Percentiles rank a stretch among this genome's conserved stretches.
phyloP scores from a whole-genome alignment of 2,797 vertebrate species.

The Pangasius macronema region DNA sequence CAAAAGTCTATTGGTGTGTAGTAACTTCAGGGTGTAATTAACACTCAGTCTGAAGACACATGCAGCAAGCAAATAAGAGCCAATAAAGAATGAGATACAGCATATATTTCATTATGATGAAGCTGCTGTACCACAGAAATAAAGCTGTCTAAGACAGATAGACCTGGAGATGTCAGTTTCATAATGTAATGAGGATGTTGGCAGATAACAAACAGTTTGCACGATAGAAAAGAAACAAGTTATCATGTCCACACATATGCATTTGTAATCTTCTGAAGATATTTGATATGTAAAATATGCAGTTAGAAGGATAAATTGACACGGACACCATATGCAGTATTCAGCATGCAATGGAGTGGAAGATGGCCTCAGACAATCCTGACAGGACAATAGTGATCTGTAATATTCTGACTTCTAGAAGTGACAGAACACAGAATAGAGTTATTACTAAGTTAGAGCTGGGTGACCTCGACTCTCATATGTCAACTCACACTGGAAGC shows the following conservation, averaged over 20 bases:
- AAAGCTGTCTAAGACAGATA: constrained; percentile 7
- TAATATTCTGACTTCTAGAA: constrained; percentile 5
- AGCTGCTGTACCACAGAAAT: constrained; percentile 15
- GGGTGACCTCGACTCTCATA: constrained; percentile 37
- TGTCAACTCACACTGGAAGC: constrained; percentile 27
- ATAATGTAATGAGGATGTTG: constrained; percentile 5
- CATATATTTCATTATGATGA: neutral
- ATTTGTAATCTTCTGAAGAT: constrained; percentile 14
- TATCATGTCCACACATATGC: constrained; percentile 5
- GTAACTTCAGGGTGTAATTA: constrained; percentile 6
- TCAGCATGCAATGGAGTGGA: constrained; percentile 5
- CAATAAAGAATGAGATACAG: constrained; percentile 11
- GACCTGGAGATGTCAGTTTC: constrained; percentile 9
- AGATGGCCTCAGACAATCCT: constrained; percentile 2
- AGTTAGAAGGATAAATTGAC: constrained; percentile 4
- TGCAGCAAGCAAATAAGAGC: neutral
- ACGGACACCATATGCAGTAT: neutral
- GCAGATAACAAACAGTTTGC: constrained; percentile 6
- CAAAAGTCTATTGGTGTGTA: constrained; percentile 20
- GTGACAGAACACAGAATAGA: constrained; percentile 23
- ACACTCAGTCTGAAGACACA: neutral
- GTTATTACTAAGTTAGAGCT: constrained; percentile 31
- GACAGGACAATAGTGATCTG: constrained; percentile 21
- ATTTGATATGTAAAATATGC: constrained; percentile 25
- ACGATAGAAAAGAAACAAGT: constrained; percentile 4